Conservation (phyloP, 2,113 vertebrate species). For the Hymenochirus boettgeri region DNA sequence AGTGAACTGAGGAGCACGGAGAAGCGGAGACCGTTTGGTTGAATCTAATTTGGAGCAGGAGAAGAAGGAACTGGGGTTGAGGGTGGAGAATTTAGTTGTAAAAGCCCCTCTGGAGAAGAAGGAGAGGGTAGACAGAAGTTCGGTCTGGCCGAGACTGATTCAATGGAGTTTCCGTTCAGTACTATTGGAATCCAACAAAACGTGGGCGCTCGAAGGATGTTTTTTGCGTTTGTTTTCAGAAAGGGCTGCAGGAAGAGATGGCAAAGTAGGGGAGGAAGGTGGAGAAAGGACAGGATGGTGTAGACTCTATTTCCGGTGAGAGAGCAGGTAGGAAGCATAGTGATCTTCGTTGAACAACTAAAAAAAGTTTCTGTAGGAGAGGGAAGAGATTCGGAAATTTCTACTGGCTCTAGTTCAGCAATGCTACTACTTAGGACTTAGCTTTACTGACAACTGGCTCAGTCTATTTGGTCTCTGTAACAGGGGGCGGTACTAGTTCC, state of each 20-base stretch:
- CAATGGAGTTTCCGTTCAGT: constrained; percentile 51
- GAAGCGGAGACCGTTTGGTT: constrained; percentile 54
- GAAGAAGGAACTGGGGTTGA: constrained; percentile 38
- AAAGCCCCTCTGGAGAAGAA: background rate
- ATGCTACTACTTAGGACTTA: constrained; percentile 22
- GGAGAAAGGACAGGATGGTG: background rate
- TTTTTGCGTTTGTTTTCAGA: constrained; percentile 55
- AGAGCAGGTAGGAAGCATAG: constrained; percentile 1
- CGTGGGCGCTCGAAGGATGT: constrained; percentile 72
- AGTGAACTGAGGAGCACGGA: constrained; percentile 61
- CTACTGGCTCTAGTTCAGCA: constrained; percentile 3
- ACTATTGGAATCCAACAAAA: constrained; percentile 76
- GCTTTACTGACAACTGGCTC: constrained; percentile 14
- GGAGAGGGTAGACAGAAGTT: constrained; percentile 44
- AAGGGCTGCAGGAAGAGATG: constrained; percentile 47
- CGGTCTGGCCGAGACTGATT: constrained; percentile 42
- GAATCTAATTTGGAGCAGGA: constrained; percentile 15
- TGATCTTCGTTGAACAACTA: background rate
- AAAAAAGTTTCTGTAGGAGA: constrained; percentile 14
- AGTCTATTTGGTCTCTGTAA: constrained; percentile 8
- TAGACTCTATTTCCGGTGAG: constrained; percentile 11
- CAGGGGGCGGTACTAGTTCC: constrained; percentile 11
- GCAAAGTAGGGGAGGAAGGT: constrained; percentile 43
- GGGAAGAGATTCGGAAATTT: constrained; percentile 4
- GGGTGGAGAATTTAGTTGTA: constrained; percentile 42